These are phyloP conservation scores for Apaloderma vittatum DNA, from an alignment of 2,113 vertebrate genomes.

Conservation along the genomic window DNA sequence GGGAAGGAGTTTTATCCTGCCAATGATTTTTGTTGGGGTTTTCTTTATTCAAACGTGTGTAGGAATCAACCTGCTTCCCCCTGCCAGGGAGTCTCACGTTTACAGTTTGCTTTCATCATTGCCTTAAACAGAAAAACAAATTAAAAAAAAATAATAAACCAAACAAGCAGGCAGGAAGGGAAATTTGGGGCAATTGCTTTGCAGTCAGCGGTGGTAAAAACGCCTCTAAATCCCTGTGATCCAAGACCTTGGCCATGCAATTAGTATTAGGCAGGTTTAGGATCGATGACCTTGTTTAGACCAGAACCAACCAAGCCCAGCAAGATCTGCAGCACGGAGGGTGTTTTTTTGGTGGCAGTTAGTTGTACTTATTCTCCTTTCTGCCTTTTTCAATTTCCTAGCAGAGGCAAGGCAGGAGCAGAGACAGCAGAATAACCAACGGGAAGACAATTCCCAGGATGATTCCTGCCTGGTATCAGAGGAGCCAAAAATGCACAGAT, in stretches of 20 bases:
- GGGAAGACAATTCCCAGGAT: conserved; percentile 57
- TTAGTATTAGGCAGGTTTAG: neutral
- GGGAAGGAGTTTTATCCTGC: neutral
- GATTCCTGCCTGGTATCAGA: conserved; percentile 44
- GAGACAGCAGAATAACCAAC: conserved; percentile 12
- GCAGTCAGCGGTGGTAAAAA: neutral
- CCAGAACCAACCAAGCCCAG: neutral
- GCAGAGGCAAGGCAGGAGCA: neutral
- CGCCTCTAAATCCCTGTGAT: neutral
- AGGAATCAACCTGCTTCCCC: neutral
- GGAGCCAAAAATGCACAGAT: neutral
- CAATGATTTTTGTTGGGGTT: neutral
- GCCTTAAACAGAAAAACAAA: neutral
- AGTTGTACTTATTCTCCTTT: neutral
- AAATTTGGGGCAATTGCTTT: neutral
- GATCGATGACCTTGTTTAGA: neutral
- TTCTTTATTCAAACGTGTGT: fast-evolving
- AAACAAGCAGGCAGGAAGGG: neutral
- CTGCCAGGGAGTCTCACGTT: fast-evolving
- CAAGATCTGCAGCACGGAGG: neutral
- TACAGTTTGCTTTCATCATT: neutral
- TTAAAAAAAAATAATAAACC: neutral
- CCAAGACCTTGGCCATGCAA: neutral
- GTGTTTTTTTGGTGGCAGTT: neutral
- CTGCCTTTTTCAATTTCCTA: neutral